Percentiles rank a stretch among this genome's conserved stretches.
Evolutionary conservation across 1,140 invertebrate genomes (phyloP).

Genomic region (Drosophila eugracilis): DNA sequence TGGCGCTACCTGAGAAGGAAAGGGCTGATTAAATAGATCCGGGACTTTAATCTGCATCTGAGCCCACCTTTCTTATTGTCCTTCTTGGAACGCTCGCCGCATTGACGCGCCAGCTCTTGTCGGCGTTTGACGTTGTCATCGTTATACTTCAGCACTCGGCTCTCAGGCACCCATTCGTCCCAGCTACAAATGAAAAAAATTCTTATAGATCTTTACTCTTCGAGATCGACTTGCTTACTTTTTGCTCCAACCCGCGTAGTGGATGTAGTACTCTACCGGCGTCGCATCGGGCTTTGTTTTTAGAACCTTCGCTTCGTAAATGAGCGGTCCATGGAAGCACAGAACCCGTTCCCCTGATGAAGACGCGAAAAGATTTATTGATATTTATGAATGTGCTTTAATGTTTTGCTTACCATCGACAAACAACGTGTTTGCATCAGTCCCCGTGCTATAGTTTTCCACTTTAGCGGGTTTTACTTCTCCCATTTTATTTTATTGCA

Average conservation of each 20-base stretch:
- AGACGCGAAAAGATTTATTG: constrained; percentile 9
- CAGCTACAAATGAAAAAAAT: constrained; percentile 88
- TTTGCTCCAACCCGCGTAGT: constrained; percentile 99
- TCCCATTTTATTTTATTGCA: constrained; percentile 60
- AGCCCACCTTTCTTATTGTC: constrained; percentile 87
- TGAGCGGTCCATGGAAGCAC: constrained; percentile 97
- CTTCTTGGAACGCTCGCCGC: constrained; percentile 89
- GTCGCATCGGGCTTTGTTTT: constrained; percentile 93
- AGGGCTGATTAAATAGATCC: neutral
- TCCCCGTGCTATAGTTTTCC: constrained; percentile 44
- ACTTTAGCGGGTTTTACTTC: constrained; percentile 70
- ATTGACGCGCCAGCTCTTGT: constrained; percentile 90
- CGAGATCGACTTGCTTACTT: constrained; percentile 88
- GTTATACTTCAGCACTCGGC: constrained; percentile 96
- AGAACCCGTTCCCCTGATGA: constrained; percentile 94
- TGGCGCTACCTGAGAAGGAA: constrained; percentile 55
- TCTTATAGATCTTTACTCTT: constrained; percentile 3
- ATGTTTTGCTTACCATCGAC: constrained; percentile 86
- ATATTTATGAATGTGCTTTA: neutral
- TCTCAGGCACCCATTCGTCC: constrained; percentile 99
- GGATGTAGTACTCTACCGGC: constrained; percentile 95
- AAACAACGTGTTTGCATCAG: constrained; percentile 85
- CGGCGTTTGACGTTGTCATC: constrained; percentile 96
- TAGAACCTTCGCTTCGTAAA: constrained; percentile 98
- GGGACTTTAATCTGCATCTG: neutral